Evolutionary conservation across 2,797 vertebrate genomes (phyloP).

Genomic region (Orientallactaga sibirica): DNA sequence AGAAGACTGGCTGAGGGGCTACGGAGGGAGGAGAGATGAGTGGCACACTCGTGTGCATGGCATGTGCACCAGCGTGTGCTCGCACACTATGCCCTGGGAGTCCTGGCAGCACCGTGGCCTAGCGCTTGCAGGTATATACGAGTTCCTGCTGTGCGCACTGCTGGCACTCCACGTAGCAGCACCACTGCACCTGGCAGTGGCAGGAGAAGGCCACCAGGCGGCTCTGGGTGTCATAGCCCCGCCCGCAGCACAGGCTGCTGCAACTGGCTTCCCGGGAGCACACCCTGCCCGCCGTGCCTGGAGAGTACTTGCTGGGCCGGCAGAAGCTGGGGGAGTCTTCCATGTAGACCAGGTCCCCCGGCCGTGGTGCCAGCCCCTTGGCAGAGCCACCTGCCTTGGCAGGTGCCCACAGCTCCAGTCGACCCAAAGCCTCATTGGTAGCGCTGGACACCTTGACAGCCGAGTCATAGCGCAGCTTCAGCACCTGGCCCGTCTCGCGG

Average conservation of each 20-base stretch:
- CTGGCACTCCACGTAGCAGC: conserved; percentile 99
- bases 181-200: conserved; percentile 99
- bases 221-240: conserved; percentile 97
- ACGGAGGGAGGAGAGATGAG: neutral
- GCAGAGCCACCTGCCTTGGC: conserved; percentile 84
- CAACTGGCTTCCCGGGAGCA: conserved; percentile 97
- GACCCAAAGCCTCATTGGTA: conserved; percentile 95
- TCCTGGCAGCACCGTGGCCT: conserved; percentile 52
- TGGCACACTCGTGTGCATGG: fast-evolving
- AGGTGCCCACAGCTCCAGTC: conserved; percentile 92
- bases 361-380: conserved; percentile 86
- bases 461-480: conserved; percentile 95
- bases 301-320: conserved; percentile 94
- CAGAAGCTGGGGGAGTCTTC: conserved; percentile 99
- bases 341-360: conserved; percentile 95
- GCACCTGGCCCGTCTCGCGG: conserved; percentile 94
- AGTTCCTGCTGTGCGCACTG: conserved; percentile 97
- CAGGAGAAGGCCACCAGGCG: conserved; percentile 95
- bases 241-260: conserved; percentile 96
- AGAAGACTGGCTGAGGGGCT: neutral
- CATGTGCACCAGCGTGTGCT: fast-evolving
- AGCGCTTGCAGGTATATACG: conserved; percentile 96
- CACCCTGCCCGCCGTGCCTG: conserved; percentile 93
- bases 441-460: conserved; percentile 94
- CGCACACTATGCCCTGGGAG: fast-evolving